These are phyloP conservation scores for Knipowitschia caucasica DNA, from an alignment of 2,797 vertebrate species.

Conservation along the genomic window DNA sequence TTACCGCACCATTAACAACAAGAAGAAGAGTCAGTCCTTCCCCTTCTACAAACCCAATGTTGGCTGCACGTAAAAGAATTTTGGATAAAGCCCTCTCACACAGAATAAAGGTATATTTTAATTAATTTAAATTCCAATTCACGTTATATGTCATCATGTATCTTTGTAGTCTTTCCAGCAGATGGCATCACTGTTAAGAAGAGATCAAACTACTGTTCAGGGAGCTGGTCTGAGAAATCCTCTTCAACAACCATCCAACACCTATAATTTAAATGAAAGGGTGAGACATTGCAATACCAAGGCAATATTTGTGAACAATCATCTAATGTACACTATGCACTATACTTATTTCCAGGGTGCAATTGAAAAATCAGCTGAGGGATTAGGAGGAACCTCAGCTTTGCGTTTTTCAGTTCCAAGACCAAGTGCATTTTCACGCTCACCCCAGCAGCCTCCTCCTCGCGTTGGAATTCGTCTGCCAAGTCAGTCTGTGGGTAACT, in stretches of 20 bases:
- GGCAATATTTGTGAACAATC: not conserved
- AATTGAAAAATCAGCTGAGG: constrained; percentile 51
- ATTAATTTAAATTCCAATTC: not conserved
- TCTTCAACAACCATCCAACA: constrained; percentile 50
- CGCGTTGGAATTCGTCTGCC: constrained; percentile 69
- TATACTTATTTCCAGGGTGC: constrained; percentile 42
- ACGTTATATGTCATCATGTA: not conserved
- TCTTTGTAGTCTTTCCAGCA: constrained; percentile 62
- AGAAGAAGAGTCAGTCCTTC: constrained; percentile 61
- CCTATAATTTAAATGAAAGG: constrained; percentile 65
- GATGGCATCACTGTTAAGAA: constrained; percentile 60
- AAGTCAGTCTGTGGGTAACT: constrained; percentile 45
- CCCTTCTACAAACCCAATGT: constrained; percentile 68
- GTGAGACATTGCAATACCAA: constrained; percentile 39
- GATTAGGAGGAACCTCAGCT: constrained; percentile 28
- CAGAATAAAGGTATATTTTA: constrained; percentile 73
- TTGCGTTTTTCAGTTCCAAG: constrained; percentile 62
- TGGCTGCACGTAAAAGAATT: constrained; percentile 76
- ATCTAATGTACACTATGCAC: not conserved
- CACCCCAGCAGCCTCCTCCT: constrained; percentile 58
- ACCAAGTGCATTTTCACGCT: constrained; percentile 41
- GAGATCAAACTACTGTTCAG: constrained; percentile 60
- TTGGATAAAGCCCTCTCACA: constrained; percentile 78
- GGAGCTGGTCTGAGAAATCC: constrained; percentile 54
- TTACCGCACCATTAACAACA: constrained; percentile 37